phyloP scores from a whole-genome alignment of 1,140 invertebrate genomes.

The Drosophila dunni region DNA sequence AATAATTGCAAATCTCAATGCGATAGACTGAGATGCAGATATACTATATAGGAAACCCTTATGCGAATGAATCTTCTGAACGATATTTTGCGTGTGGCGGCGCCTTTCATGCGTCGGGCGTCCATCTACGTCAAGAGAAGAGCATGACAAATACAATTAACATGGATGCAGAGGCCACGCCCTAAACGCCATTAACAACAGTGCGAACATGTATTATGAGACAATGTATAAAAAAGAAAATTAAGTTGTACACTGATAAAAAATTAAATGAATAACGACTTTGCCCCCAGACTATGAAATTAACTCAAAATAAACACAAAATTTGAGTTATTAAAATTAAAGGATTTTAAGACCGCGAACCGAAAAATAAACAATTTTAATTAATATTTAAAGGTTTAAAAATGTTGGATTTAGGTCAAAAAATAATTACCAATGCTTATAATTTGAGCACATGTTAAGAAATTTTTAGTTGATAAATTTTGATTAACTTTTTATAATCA shows the following conservation, averaged over 20 bases:
- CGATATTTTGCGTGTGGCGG: constrained; percentile 64
- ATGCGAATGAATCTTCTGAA: constrained; percentile 35
- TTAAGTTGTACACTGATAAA: constrained; percentile 5
- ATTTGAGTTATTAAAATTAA: too few species aligned
- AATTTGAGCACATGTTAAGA: too few species aligned
- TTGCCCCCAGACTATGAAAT: too few species aligned
- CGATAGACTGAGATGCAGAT: constrained; percentile 11
- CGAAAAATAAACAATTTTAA: too few species aligned
- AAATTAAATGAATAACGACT: too few species aligned
- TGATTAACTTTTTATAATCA: too few species aligned
- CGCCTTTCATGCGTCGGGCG: constrained; percentile 62
- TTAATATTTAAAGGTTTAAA: too few species aligned
- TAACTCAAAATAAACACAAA: too few species aligned
- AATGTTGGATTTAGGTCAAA: too few species aligned
- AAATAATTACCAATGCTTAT: too few species aligned
- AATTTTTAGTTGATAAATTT: too few species aligned
- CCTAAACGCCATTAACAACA: constrained; percentile 72
- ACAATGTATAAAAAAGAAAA: constrained; percentile 7
- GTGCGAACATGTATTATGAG: constrained; percentile 13
- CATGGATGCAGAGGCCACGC: constrained; percentile 75
- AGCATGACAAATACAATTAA: constrained; percentile 83
- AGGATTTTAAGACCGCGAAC: too few species aligned
- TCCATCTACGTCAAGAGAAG: constrained; percentile 45
- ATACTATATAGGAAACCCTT: constrained; percentile 25
- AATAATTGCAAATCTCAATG: constrained; percentile 68